phyloP scores from a whole-genome alignment of 2,113 vertebrate species.

The Hassar affinis region DNA sequence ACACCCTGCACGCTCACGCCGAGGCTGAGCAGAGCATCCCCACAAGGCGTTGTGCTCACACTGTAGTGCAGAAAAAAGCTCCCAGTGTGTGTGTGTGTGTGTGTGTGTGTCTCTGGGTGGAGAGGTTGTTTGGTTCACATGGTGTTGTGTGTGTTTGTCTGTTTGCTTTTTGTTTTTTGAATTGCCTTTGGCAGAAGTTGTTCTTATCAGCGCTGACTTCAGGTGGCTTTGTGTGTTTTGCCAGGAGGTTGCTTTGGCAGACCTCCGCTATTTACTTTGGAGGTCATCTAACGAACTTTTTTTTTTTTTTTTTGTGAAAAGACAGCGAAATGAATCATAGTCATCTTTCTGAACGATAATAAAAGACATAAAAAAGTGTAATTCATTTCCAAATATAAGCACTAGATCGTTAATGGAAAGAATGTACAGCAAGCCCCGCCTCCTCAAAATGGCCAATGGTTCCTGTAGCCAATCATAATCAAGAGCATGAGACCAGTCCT shows the following conservation, averaged over 20 bases:
- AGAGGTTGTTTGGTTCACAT: conserved; percentile 23
- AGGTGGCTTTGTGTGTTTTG: conserved; percentile 31
- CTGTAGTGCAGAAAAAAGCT: conserved; percentile 26
- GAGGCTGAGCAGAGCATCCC: conserved; percentile 20
- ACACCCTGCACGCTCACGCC: background rate
- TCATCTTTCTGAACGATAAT: background rate
- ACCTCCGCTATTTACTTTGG: conserved; percentile 7
- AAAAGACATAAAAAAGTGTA: background rate
- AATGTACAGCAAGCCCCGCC: background rate
- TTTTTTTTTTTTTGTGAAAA: background rate
- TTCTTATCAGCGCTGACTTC: background rate
- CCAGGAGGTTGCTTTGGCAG: conserved; percentile 31
- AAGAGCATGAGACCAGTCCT: background rate
- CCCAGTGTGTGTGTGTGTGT: conserved; percentile 25
- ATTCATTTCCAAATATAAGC: background rate
- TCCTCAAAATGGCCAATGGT: background rate
- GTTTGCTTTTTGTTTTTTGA: conserved; percentile 30
- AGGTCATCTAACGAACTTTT: background rate
- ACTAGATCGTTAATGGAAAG: background rate
- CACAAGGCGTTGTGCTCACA: conserved; percentile 17
- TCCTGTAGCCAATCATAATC: background rate
- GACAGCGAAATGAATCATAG: background rate
- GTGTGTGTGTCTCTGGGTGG: conserved; percentile 52
- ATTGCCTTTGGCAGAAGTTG: conserved; percentile 28
- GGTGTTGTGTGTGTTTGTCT: conserved; percentile 12